These are phyloP conservation scores for Caenorhabditis zanzibari DNA, from an alignment of 2,888 invertebrate genomes.

Conservation along the genomic window DNA sequence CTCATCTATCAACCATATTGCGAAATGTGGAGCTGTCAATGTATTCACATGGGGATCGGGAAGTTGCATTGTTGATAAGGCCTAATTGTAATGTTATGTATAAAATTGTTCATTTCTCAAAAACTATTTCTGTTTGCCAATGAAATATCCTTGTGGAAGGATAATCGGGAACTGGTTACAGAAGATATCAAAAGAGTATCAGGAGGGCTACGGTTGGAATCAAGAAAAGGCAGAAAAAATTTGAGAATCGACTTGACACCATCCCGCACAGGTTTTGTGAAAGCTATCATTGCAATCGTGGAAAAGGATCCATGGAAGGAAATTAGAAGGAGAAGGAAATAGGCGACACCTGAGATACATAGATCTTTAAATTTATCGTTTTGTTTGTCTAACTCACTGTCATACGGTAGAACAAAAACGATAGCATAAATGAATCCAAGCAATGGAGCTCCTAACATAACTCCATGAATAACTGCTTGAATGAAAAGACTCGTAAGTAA, in stretches of 20 bases:
- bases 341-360: slow-evolving; percentile 50
- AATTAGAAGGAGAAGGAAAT: slow-evolving; percentile 44
- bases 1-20: slow-evolving; percentile 84
- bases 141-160: slow-evolving; percentile 4
- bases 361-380: neutral
- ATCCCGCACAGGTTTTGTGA: slow-evolving; percentile 50
- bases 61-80: slow-evolving; percentile 57
- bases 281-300: slow-evolving; percentile 52
- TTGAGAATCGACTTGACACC: slow-evolving; percentile 31
- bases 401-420: slow-evolving; percentile 36
- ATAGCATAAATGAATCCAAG: slow-evolving; percentile 58
- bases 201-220: neutral
- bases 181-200: slow-evolving; percentile 7
- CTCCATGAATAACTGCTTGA: slow-evolving; percentile 56
- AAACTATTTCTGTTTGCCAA: neutral
- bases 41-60: slow-evolving; percentile 83
- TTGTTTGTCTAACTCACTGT: slow-evolving; percentile 23
- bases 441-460: slow-evolving; percentile 54
- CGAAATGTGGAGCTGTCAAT: slow-evolving; percentile 84
- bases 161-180: neutral
- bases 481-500: slow-evolving; percentile 53
- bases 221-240: slow-evolving; percentile 11
- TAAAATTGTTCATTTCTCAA: neutral
- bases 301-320: slow-evolving; percentile 61
- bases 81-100: slow-evolving; percentile 24